Evolutionary conservation across 2,888 invertebrate genomes (phyloP), one percentile per base, ranked within the genome.

Genomic region (Miltochrista miniata): DNA sequence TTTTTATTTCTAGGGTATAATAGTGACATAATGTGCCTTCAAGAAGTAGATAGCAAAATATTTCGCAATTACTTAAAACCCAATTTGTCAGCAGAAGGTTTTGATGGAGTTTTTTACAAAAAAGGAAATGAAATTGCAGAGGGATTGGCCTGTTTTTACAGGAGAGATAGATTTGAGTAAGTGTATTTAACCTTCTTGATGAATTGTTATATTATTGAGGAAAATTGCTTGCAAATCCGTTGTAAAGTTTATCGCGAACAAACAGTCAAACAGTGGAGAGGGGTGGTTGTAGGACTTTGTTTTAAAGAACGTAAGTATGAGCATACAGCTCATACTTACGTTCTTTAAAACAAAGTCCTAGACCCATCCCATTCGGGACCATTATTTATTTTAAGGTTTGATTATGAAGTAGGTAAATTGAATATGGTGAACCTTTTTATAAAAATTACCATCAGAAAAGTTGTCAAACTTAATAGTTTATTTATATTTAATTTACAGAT

Each of bases 41-140:
- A 99, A 93, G 99, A 99, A 93, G 97, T 98, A 0, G 98, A 99
- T 79, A 79, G 79, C 10, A 96, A 95, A 86, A 92, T 98, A 41
- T 98, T 95, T 82, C 85, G 93, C 7, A 76, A 92, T 58, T 96
- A 95, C 72, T 89, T 98, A 24, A 70, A 79, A 36, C 93, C 94
- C 2, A 85, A 94, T 30, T 83, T 98, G 10, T 76, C 84, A 13
- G 72, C 81, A 2, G 71, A 92, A 36, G 93, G 93, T 10, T 93
- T 93, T 52, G 77, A 89, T 41, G 95, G 96, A 10, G 65, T 93
- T 50, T 95, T 94, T 79, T 93, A 94, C 54, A 93, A 93, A 55
- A 98, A 97, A 86, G 95, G 95, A 18, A 95, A 94, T 13, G 86
- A 93, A 64, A 94, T 95, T 3, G 93, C 93, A 3, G 98, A 98